Percentiles rank a stretch among this genome's conserved stretches.
Evolutionary conservation across 2,797 vertebrate species (phyloP).

Genomic region (Hypotaenidia okinawae): DNA sequence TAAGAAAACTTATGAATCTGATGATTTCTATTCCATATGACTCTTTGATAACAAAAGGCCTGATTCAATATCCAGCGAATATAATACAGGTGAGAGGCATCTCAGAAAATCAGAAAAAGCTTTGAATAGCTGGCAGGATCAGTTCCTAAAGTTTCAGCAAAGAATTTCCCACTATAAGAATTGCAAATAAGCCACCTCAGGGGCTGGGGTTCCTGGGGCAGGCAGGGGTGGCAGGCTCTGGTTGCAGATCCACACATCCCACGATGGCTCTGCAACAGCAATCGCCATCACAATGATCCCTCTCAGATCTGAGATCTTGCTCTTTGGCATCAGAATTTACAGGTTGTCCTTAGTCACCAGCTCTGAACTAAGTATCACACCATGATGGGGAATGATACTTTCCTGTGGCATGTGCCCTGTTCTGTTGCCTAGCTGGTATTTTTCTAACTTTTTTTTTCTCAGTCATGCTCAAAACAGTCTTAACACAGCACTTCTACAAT

Average conservation of each 20-base stretch:
- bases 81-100: background rate
- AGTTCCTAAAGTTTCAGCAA: background rate
- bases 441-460: background rate
- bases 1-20: background rate
- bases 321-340: background rate
- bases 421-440: too few species aligned
- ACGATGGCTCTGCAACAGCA: background rate
- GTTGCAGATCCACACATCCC: background rate
- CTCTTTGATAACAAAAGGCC: background rate
- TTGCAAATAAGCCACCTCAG: background rate
- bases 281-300: accelerated
- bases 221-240: background rate
- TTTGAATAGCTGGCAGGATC: background rate
- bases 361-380: background rate
- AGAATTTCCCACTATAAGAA: background rate
- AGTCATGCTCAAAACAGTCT: background rate
- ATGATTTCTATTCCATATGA: conserved; percentile 1
- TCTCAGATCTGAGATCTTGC: background rate
- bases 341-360: accelerated
- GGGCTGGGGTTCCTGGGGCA: background rate
- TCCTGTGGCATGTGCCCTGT: too few species aligned
- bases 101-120: background rate
- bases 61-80: background rate
- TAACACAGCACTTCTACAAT: background rate
- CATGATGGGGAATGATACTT: accelerated